A percentile compares a stretch with the other conserved stretches of the same genome.
Evolutionary conservation across 2,113 vertebrate genomes (phyloP).

Genomic region (Marcusenius ussheri): DNA sequence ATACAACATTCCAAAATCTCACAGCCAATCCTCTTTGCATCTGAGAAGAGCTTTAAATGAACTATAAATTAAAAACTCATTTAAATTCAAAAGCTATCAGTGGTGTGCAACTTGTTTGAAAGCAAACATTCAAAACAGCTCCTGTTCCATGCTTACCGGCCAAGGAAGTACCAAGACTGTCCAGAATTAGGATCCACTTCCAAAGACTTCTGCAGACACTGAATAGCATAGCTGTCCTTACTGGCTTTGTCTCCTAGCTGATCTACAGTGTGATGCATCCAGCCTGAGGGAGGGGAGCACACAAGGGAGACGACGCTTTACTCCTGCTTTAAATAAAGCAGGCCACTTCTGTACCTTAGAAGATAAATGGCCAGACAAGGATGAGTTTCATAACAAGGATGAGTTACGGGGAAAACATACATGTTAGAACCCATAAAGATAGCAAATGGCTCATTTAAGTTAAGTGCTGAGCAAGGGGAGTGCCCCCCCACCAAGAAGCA

Average conservation of each 20-base stretch:
- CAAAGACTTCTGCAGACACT: constrained; percentile 97
- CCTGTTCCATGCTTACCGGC: constrained; percentile 69
- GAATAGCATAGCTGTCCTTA: constrained; percentile 98
- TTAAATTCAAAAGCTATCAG: not conserved
- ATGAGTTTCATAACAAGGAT: not conserved
- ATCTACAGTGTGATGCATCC: constrained; percentile 99
- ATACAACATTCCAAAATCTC: not conserved
- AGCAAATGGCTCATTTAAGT: constrained; percentile 21
- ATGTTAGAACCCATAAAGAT: constrained; percentile 5
- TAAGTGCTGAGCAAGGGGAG: not conserved
- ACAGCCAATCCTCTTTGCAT: not conserved
- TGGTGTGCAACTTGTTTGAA: not conserved
- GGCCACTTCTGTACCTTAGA: not conserved
- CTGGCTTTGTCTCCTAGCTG: constrained; percentile 90
- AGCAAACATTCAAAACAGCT: not conserved
- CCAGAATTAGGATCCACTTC: constrained; percentile 97
- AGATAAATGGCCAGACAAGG: not conserved
- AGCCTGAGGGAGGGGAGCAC: constrained; percentile 63
- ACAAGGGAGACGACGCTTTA: not conserved
- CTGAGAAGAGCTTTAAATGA: not conserved
- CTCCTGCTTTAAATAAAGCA: not conserved
- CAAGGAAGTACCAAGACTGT: constrained; percentile 98
- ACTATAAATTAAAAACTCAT: not conserved
- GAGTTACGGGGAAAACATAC: not conserved
- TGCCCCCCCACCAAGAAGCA: not conserved